Evolutionary conservation across 2,888 invertebrate genomes (phyloP).

Genomic region (Agapostemon virescens): DNA sequence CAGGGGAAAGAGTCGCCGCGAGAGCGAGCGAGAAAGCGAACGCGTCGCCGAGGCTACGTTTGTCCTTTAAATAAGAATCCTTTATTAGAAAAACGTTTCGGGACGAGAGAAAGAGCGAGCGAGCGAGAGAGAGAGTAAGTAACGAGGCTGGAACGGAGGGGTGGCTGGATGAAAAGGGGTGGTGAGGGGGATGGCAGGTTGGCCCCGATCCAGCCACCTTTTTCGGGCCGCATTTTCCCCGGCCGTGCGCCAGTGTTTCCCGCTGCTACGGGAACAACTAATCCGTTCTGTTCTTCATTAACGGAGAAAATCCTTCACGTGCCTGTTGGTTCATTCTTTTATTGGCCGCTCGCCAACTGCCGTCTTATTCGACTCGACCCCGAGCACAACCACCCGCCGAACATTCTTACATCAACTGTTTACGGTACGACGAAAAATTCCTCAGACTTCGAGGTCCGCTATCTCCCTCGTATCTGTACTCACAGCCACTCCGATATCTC

Average conservation of each 20-base stretch:
- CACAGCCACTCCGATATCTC: background rate
- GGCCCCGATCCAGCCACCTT: slow-evolving; percentile 60
- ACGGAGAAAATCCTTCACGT: slow-evolving; percentile 60
- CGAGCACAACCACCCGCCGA: background rate
- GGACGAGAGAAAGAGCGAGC: slow-evolving; percentile 17
- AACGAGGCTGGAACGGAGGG: slow-evolving; percentile 52
- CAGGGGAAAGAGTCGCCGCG: background rate
- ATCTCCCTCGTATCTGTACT: background rate
- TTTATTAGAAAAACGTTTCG: slow-evolving; percentile 37
- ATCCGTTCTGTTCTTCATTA: slow-evolving; percentile 62
- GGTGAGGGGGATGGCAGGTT: slow-evolving; percentile 48
- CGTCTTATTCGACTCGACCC: slow-evolving; percentile 28
- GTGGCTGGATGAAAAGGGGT: slow-evolving; percentile 45
- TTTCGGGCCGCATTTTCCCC: slow-evolving; percentile 38
- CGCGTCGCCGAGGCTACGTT: background rate
- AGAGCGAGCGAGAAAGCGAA: background rate
- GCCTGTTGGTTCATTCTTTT: slow-evolving; percentile 45
- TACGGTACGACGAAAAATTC: background rate
- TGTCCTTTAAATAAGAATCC: slow-evolving; percentile 20
- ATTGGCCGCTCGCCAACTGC: slow-evolving; percentile 53
- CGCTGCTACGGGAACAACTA: slow-evolving; percentile 52
- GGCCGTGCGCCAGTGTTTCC: slow-evolving; percentile 46
- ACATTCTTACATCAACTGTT: background rate
- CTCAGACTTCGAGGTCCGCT: background rate
- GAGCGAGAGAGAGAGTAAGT: slow-evolving; percentile 5